Conservation (phyloP, 2,797 vertebrate genomes). For the Eurystomus glaucurus region DNA sequence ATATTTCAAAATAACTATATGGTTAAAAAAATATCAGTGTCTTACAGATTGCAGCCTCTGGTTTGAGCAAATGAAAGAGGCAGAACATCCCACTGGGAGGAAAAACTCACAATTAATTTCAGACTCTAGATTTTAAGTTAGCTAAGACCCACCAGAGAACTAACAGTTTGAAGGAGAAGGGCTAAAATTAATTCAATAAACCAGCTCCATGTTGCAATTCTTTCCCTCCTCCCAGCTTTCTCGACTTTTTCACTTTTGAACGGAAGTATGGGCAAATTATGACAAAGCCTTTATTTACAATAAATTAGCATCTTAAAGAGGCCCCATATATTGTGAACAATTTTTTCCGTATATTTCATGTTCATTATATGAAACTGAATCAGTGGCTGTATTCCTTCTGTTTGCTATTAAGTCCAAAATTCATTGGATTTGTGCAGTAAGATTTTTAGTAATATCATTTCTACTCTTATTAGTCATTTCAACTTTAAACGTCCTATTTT, state of each 20-base stretch:
- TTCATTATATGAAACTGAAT: not conserved
- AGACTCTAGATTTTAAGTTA: not conserved
- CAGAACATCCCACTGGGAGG: not conserved
- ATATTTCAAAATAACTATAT: not conserved
- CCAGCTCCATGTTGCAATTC: not conserved
- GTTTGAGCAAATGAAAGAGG: not conserved
- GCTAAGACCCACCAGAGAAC: not conserved
- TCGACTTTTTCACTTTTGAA: not conserved
- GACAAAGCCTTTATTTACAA: not conserved
- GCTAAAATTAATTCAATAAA: not conserved
- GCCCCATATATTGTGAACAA: not conserved
- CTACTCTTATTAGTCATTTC: not conserved
- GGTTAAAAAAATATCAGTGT: not conserved
- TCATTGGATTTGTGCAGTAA: not conserved
- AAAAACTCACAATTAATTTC: not conserved
- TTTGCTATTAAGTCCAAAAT: not conserved
- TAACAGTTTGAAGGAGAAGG: not conserved
- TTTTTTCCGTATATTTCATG: not conserved
- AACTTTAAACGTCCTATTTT: not conserved
- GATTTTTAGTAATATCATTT: not conserved
- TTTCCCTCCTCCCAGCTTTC: not conserved
- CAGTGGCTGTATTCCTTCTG: too few relatives aligned
- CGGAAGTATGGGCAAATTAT: not conserved
- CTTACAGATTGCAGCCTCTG: not conserved
- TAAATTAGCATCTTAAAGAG: not conserved